Conservation (phyloP, 2,797 vertebrate species). For the Margarornis squamiger region DNA sequence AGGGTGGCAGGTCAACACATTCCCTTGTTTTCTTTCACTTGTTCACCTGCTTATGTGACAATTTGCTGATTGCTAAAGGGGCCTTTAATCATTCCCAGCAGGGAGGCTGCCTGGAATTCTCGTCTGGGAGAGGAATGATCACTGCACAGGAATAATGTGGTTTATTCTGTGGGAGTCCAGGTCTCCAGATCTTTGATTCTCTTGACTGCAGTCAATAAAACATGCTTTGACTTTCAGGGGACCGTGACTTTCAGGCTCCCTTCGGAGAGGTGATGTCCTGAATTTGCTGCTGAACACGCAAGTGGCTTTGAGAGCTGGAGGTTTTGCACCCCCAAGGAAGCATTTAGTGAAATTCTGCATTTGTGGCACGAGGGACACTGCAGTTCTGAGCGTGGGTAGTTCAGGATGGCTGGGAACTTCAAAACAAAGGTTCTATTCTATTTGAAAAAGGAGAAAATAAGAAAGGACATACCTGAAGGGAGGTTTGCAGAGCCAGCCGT, state of each 20-base stretch:
- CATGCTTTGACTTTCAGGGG: conserved; percentile 5
- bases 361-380: background rate
- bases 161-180: background rate
- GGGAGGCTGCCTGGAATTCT: background rate
- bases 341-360: background rate
- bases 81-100: conserved; percentile 20
- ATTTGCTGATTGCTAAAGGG: conserved; percentile 12
- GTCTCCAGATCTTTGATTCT: conserved; percentile 1
- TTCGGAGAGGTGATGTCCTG: background rate
- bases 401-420: background rate
- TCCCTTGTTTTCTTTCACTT: background rate
- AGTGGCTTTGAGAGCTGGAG: background rate
- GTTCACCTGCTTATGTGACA: conserved; percentile 16
- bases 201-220: conserved; percentile 33
- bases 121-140: background rate
- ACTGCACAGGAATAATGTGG: background rate
- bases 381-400: background rate
- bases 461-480: background rate
- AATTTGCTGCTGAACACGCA: conserved; percentile 5
- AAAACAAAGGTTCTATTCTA: background rate
- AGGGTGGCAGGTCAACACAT: background rate
- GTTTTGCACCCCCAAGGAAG: background rate
- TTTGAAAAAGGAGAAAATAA: background rate
- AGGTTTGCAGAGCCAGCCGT: background rate
- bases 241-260: background rate